phyloP scores from a whole-genome alignment of 2,888 invertebrate genomes.

The Leucozona laternaria region DNA sequence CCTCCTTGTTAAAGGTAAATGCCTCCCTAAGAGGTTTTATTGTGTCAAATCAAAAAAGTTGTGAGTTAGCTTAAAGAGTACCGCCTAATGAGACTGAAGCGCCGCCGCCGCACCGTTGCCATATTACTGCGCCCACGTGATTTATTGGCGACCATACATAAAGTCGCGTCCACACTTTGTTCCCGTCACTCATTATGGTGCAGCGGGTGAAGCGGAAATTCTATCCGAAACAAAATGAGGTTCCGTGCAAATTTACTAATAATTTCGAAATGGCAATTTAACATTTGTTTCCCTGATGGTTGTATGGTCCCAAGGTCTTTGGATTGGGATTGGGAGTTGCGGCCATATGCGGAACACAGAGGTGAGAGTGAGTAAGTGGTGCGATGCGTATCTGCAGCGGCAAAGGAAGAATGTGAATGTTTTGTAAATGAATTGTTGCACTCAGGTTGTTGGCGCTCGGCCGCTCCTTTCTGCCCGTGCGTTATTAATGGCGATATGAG shows the following conservation, averaged over 20 bases:
- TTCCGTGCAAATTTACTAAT: slow-evolving; percentile 74
- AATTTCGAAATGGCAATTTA: slow-evolving; percentile 72
- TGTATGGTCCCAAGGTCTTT: neutral
- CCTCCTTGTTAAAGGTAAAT: slow-evolving; percentile 16
- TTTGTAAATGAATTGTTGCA: slow-evolving; percentile 73
- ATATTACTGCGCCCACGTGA: slow-evolving; percentile 55
- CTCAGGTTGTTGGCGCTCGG: slow-evolving; percentile 71
- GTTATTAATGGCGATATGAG: slow-evolving; percentile 72
- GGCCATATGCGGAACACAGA: slow-evolving; percentile 26
- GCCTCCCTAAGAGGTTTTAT: slow-evolving; percentile 17
- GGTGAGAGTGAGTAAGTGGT: slow-evolving; percentile 50
- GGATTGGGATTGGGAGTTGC: slow-evolving; percentile 12
- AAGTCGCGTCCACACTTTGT: slow-evolving; percentile 69
- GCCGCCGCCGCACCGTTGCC: slow-evolving; percentile 39
- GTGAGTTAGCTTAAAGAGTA: slow-evolving; percentile 44
- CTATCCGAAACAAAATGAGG: slow-evolving; percentile 57
- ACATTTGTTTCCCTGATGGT: slow-evolving; percentile 62
- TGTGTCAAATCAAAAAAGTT: slow-evolving; percentile 42
- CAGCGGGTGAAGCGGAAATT: slow-evolving; percentile 16
- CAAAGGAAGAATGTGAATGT: slow-evolving; percentile 68
- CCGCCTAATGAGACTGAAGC: slow-evolving; percentile 70
- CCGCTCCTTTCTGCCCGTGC: slow-evolving; percentile 43
- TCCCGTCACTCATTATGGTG: slow-evolving; percentile 51
- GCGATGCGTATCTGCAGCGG: slow-evolving; percentile 68
- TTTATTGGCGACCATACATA: slow-evolving; percentile 69